Conservation (phyloP, 2,113 vertebrate species). For the Prunella himalayana region DNA sequence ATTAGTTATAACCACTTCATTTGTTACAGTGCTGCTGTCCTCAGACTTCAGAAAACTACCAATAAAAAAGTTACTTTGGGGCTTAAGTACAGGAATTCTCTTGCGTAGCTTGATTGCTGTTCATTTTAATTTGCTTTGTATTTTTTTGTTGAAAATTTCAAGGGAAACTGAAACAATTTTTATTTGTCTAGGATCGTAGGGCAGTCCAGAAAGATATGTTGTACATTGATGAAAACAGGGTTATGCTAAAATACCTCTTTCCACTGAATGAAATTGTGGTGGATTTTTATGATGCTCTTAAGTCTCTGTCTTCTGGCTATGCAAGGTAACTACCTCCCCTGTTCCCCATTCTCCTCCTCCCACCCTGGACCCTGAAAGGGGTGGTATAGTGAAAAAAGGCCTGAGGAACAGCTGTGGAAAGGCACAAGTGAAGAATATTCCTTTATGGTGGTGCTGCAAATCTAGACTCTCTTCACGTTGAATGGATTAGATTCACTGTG, state of each 20-base stretch:
- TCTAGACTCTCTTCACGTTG: neutral
- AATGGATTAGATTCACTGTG: neutral
- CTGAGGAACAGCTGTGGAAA: neutral
- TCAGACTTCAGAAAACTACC: neutral
- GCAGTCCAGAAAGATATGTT: slow-evolving; percentile 88
- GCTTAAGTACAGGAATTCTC: neutral
- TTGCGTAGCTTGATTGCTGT: neutral
- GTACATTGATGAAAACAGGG: slow-evolving; percentile 89
- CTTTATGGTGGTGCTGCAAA: neutral
- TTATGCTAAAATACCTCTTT: slow-evolving; percentile 92
- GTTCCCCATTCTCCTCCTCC: neutral
- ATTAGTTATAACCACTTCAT: neutral
- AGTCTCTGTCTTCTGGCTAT: slow-evolving; percentile 94
- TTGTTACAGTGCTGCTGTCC: neutral
- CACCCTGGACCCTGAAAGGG: neutral
- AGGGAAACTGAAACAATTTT: neutral
- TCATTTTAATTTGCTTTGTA: neutral
- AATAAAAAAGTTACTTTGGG: neutral
- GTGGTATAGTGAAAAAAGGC: neutral
- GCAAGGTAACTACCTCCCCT: slow-evolving; percentile 80
- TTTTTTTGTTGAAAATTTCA: neutral
- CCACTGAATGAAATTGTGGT: slow-evolving; percentile 95
- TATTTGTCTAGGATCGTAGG: slow-evolving; percentile 78
- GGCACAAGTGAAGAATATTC: neutral
- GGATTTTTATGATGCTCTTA: slow-evolving; percentile 95